Evolutionary conservation across 2,797 vertebrate genomes (phyloP), one percentile per base, ranked within the genome.

Genomic region (Malacoctenus gilli): DNA sequence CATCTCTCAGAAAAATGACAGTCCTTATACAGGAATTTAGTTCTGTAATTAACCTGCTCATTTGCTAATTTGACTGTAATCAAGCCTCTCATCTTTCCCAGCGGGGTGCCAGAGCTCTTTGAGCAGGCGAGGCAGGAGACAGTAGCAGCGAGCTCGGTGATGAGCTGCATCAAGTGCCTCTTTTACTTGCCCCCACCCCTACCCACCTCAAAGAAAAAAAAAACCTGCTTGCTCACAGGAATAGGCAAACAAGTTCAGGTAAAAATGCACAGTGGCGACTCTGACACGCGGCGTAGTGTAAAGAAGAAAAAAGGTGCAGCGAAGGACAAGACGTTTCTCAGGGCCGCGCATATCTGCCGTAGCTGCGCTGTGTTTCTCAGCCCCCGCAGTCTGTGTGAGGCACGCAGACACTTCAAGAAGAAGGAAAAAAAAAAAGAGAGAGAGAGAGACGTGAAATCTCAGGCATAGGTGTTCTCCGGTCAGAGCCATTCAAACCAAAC

Each of bases 21-120:
- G 65, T 75, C 82, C 82, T 85, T 82, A 72, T 78, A 78, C 72
- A 81, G 72, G 83, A 89, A 80, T 88, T 84, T 80, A 73, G 69
- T 74, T 80, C 79, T 64, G 85, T 87, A 86, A 89, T 90, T 89
- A 87, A 90, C 85, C 86, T 89, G 87, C 84, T 89, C 85, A 89
- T 87, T 89, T 87, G 84, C 87, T 89, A 89, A 90, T 87, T 87
- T 87, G 79, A 87, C 87, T 88, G 87, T 89, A 90, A 90, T 90
- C 86, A 89, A 88, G 87, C 77, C 80, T 85, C 77, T 90, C 85
- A 89, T 89, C 85, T 88, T 70, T 78, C 86, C 86, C 85, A 82
- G 84, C 67, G 81, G 87, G 85, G 72, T 50, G 73, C 80, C 76
- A 53, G 54, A 59, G 73, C 72, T 79, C 75, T 77, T 72, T 75